Evolutionary conservation across 2,113 vertebrate genomes (phyloP).

Genomic region (Bambusicola thoracicus): DNA sequence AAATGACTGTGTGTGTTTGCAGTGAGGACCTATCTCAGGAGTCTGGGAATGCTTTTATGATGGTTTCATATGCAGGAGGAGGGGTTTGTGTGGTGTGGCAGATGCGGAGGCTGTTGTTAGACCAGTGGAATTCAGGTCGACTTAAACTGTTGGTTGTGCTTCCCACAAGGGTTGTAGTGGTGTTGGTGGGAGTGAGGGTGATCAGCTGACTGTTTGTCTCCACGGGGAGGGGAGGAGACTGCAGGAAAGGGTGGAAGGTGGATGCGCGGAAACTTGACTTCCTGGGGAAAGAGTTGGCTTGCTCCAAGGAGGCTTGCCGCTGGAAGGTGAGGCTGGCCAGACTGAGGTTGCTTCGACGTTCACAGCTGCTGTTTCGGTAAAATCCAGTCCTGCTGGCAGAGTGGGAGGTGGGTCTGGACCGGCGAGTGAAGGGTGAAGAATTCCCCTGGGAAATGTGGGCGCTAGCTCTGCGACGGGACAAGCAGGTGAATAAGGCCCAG

Average conservation of each 20-base stretch:
- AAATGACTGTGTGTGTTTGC: not conserved
- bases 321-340: conserved; percentile 93
- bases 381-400: conserved; percentile 82
- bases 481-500: conserved; percentile 86
- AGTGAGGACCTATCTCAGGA: conserved; percentile 69
- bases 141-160: conserved; percentile 70
- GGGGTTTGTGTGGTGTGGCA: conserved; percentile 85
- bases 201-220: conserved; percentile 89
- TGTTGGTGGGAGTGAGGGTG: conserved; percentile 82
- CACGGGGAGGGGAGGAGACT: conserved; percentile 88
- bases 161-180: conserved; percentile 69
- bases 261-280: conserved; percentile 94
- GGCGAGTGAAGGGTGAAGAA: conserved; percentile 65
- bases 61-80: conserved; percentile 92
- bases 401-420: conserved; percentile 71
- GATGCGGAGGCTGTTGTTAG: conserved; percentile 81
- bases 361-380: conserved; percentile 89
- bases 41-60: conserved; percentile 95
- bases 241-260: conserved; percentile 94
- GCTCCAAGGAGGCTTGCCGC: conserved; percentile 88
- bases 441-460: conserved; percentile 90
- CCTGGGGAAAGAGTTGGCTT: conserved; percentile 86
- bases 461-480: conserved; percentile 88
- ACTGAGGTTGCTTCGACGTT: conserved; percentile 94
- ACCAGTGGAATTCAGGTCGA: conserved; percentile 90